Evolutionary conservation across 2,113 vertebrate species (phyloP).

Genomic region (Brachypteracias leptosomus): DNA sequence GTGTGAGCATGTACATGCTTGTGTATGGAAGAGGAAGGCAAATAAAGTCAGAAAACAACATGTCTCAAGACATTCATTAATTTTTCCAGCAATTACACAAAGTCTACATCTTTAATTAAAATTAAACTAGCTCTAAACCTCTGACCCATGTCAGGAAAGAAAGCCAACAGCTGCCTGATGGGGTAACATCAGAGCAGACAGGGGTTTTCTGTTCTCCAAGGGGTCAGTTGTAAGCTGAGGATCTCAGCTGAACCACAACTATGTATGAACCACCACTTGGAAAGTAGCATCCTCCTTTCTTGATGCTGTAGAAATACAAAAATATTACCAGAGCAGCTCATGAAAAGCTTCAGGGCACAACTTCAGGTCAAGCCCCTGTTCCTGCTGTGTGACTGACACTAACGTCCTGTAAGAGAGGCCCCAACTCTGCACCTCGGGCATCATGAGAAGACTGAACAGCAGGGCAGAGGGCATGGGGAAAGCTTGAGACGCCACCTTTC

Average conservation of each 20-base stretch:
- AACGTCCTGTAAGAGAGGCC: not conserved
- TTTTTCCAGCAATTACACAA: not conserved
- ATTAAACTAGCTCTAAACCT: not conserved
- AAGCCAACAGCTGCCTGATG: not conserved
- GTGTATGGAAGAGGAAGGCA: not conserved
- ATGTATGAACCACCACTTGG: not conserved
- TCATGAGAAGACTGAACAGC: not conserved
- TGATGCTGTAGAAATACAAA: not conserved
- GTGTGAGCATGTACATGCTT: not conserved
- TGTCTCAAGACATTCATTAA: not conserved
- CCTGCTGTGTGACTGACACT: not conserved
- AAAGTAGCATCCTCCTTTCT: not conserved
- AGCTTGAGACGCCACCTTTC: not conserved
- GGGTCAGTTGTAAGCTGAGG: not conserved
- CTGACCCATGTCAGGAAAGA: not conserved
- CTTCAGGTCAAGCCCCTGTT: not conserved
- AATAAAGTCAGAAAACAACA: not conserved
- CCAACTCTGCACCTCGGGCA: not conserved
- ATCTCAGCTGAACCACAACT: not conserved
- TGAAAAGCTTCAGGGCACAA: not conserved
- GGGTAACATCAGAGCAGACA: not conserved
- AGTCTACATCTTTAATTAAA: not conserved
- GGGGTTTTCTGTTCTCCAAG: not conserved
- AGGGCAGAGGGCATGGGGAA: not conserved
- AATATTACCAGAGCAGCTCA: not conserved